Percentiles rank a stretch among this genome's conserved stretches.
These are phyloP conservation scores for Entomyzon cyanotis DNA, from an alignment of 2,113 vertebrate species.

Conservation along the genomic window DNA sequence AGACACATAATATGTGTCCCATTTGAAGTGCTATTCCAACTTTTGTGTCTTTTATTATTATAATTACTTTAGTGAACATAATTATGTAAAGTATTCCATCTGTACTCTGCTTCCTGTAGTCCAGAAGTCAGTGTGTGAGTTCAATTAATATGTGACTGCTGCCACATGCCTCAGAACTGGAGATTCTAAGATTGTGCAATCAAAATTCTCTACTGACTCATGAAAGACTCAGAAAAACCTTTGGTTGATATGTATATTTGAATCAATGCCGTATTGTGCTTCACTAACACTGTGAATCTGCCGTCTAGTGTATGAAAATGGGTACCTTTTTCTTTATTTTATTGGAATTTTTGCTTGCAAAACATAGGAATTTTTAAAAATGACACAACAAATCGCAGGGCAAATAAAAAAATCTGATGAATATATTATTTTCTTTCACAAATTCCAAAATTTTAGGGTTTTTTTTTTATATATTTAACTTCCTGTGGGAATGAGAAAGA, in stretches of 20 bases:
- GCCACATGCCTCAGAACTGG: not conserved
- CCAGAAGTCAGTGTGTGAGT: not conserved
- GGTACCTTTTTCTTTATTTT: not conserved
- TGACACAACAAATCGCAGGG: not conserved
- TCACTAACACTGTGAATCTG: not conserved
- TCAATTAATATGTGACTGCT: not conserved
- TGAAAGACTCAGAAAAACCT: not conserved
- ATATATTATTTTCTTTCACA: not conserved
- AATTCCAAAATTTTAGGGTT: not conserved
- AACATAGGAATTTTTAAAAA: not conserved
- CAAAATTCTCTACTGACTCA: not conserved
- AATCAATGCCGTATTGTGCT: not conserved
- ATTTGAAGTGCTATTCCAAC: not conserved
- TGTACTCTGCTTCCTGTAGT: not conserved
- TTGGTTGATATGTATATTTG: not conserved
- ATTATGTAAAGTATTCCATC: not conserved
- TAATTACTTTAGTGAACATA: not conserved
- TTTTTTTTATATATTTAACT: not conserved
- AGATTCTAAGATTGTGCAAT: not conserved
- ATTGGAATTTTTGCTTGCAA: not conserved
- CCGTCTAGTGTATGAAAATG: accelerated
- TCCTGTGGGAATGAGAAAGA: not conserved
- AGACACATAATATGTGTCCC: not conserved
- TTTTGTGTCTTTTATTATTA: not conserved
- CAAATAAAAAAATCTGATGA: not conserved